phyloP scores from a whole-genome alignment of 2,797 vertebrate species.

The Catostomus latipinnis region DNA sequence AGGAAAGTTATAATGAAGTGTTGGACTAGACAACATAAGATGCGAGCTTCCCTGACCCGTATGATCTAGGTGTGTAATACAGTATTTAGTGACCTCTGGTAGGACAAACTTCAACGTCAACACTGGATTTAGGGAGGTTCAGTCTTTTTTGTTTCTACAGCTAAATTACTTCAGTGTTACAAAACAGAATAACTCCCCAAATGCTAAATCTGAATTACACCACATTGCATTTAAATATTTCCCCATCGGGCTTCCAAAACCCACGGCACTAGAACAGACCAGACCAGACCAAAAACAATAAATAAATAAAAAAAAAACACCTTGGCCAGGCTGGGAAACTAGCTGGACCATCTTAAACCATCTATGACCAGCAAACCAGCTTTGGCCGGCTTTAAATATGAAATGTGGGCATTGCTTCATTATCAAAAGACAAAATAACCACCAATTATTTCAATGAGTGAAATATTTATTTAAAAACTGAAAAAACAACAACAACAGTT shows the following conservation, averaged over 20 bases:
- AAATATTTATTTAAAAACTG: slow-evolving; percentile 84
- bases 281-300: no score
- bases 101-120: background rate
- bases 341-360: no score
- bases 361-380: no score
- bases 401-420: background rate
- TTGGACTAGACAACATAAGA: background rate
- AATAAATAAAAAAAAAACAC: no score
- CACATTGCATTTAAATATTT: background rate
- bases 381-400: no score
- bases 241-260: background rate
- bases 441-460: slow-evolving; percentile 68
- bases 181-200: background rate
- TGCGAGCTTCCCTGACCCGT: background rate
- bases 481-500: slow-evolving; percentile 78
- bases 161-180: no score
- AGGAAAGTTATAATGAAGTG: background rate
- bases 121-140: background rate
- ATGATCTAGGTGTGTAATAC: background rate
- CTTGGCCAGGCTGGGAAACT: no score
- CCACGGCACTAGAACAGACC: background rate
- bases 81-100: slow-evolving; percentile 3
- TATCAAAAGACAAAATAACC: background rate
- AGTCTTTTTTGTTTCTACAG: background rate
- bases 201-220: slow-evolving; percentile 13